Evolutionary conservation across 53 echinoderm and acorn worm species (phyloP), one percentile per base, ranked within the genome.

Genomic region (Hippasteria phrygiana): DNA sequence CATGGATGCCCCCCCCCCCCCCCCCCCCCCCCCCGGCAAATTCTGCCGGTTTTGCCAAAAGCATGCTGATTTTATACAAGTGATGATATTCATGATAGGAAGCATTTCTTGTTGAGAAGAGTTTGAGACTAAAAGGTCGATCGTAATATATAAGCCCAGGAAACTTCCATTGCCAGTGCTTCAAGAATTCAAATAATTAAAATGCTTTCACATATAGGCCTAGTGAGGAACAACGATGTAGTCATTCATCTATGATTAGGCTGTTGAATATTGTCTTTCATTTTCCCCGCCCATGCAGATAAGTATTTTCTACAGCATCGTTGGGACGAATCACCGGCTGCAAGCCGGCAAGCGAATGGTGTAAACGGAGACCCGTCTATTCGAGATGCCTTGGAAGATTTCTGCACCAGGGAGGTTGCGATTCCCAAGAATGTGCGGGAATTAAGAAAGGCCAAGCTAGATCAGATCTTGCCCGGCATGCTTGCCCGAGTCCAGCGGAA

Each of bases 401-500:
- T 73, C 33, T 88, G 75, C 56, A 45, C 29, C 1, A 55, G 75
- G n/a, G 71, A 88, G 62, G 88, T 88, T 3, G 38, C 33, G n/a
- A 56, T 88, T 2, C 88, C 73, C 13, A 62, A 56, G 20, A 26
- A 32, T 27, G 38, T 62, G 7, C 22, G 62, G 18, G 45, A 40
- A 38, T n/a, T 42, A 43, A 36, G 45, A 13, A 74, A 75, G 31
- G 74, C 55, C 41, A 88, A 45, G 62, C 42, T 81, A 20, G 40
- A 70, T n/a, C 65, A 72, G 39, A 55, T 80, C 53, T n/a, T 80
- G 26, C 70, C 80, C 70, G 77, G 90, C 43, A 66, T 89, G 18
- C 45, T 89, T 42, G 77, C 90, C 43, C 36, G 71, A 81, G 24
- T 89, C 55, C 90, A 89, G 72, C 46, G 90, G 27, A 89, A 89